Evolutionary conservation across 2,888 invertebrate genomes (phyloP), one percentile per base, ranked within the genome.

Genomic region (Trissoscelio sp.): DNA sequence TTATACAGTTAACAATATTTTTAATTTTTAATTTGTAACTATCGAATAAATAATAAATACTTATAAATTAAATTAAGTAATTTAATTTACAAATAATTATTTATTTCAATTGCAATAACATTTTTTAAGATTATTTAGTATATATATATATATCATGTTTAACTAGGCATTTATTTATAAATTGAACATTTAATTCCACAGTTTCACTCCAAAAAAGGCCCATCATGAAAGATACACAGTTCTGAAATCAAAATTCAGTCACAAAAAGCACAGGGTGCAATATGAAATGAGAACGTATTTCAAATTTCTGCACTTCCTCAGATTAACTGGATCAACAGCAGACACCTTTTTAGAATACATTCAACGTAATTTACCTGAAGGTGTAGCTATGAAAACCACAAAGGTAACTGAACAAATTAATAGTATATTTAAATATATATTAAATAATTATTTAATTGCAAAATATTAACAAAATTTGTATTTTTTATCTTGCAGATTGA

Each of bases 281-380:
- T 99, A 99, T 91, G 99, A 99, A 93, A 94, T 96, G 14, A 94
- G 99, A 85, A 99, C 99, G 2, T 96, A 98, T 92, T 98, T 95
- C 91, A 94, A 96, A 80, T 96, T 96, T 87, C 93, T 98, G 88
- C 95, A 96, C 87, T 94, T 98, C 24, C 94, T 95, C 86, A 94
- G 96, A 87, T 89, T 99, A 9, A 99, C 99, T 0, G 98, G 97
- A 0, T 98, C 98, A 2, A 99, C 99, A 9, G 96, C 98, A 55
- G 97, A 97, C 84, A 99, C 99, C 7, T 96, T 97, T 90, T 92
- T 99, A 64, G 99, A 99, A 92, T 99, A 99, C 90, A 94, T 99
- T 75, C 95, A 99, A 91, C 93, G 99, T 86, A 99, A 99, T 93
- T 93, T 99, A 67, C 99, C 99, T 0, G 99, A 99, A 93, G 99